These are phyloP conservation scores for Elanus axillaris DNA, from an alignment of 2,113 vertebrate species.

Conservation along the genomic window DNA sequence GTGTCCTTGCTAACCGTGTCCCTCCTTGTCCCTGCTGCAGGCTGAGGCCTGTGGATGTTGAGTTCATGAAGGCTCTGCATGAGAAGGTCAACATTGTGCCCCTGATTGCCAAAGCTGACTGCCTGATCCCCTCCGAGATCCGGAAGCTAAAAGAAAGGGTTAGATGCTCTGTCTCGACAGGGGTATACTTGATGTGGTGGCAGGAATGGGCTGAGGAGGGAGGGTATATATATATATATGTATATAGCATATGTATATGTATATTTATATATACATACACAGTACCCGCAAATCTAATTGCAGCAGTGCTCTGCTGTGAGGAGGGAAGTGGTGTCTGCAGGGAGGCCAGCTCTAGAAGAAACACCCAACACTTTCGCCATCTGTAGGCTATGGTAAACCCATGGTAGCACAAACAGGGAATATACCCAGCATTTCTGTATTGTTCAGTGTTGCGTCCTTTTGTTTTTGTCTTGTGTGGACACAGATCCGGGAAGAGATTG, in stretches of 20 bases:
- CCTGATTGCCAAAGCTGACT: conserved; percentile 95
- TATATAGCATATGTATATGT: not conserved
- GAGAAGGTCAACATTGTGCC: conserved; percentile 98
- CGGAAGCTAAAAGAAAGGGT: conserved; percentile 97
- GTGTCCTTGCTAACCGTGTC: not conserved
- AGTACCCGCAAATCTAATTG: not conserved
- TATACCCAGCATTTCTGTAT: not conserved
- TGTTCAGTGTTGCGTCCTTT: not conserved
- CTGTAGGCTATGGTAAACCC: not conserved
- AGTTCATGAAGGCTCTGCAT: conserved; percentile 97
- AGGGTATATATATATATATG: not conserved
- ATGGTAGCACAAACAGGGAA: not conserved
- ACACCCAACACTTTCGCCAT: not conserved
- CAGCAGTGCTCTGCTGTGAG: not conserved
- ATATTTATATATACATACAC: fast-evolving
- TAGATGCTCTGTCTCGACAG: conserved; percentile 6
- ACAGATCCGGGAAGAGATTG: conserved; percentile 92
- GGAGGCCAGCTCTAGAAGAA: not conserved
- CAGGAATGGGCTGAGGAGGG: not conserved
- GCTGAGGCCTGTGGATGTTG: conserved; percentile 92
- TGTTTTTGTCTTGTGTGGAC: not conserved
- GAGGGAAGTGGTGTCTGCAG: not conserved
- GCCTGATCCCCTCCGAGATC: conserved; percentile 90
- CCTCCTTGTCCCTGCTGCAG: conserved; percentile 60
- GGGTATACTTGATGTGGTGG: not conserved